Base-by-base conservation (phyloP, 2,888 invertebrate genomes). In the Xanthorhoe spadicearia region DNA sequence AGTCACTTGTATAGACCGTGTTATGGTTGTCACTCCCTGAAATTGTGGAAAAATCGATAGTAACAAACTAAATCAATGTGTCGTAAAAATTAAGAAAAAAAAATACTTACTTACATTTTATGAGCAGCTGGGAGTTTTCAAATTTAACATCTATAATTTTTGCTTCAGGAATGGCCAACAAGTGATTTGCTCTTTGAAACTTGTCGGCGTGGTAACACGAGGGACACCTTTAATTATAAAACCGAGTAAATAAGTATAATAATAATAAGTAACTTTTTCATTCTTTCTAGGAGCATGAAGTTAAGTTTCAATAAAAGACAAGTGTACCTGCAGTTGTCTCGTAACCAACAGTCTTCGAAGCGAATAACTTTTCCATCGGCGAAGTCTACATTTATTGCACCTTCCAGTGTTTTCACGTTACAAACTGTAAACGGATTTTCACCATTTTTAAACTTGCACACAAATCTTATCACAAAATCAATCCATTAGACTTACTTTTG, bases 61-160 rank as follows among this genome's bases (percentile, higher is more conserved):
- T 35, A 8, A 4, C 35, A 35, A 9, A 35, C 38, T 38, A n/a
- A 28, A 4, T 35, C 15, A 54, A 19, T 48, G n/a, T 18, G 10
- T 43, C 43, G 5, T 43, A 2, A 1, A n/a, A 13, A 43, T 43
- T 13, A n/a, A 43, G 43, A 15, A 15, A 46, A 46, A 7, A 1
- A 69, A n/a, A n/a, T n/a, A n/a, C n/a, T n/a, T n/a, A 92, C 94
- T 94, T 84, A 95, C 96, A 96, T 72, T 76, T 86, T 2, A 96
- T 81, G 8, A 69, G 68, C 19, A 95, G 75, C 19, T 84, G 77
- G 5, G 82, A 76, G 1, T 85, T 83, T 17, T 84, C 76, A 57
- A 89, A 83, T 9, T 71, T 66, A 0, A 89, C 78, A 0, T 77
- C 70, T 6, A 74, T 53, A 0, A 94, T 89, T 38, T 76, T 80